Base-by-base conservation (phyloP, 2,797 vertebrate genomes). In the Pseudochirops corinnae region DNA sequence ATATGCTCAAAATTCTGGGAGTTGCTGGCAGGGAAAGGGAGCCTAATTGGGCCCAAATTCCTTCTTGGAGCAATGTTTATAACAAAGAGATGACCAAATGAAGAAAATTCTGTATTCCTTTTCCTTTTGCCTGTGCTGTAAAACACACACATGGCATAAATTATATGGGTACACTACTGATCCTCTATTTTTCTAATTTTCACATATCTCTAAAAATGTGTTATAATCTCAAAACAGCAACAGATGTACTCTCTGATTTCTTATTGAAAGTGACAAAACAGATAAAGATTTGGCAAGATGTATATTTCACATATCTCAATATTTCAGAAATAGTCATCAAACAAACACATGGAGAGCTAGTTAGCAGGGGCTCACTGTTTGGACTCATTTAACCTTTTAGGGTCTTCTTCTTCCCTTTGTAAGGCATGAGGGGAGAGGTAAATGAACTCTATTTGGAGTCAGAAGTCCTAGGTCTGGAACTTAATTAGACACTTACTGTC, bases 211-310 rank as follows among this genome's bases (percentile, higher is more conserved):
- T 93, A 94, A 95, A 94, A 94, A 91, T 55, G 53, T 93, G 90
- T 95, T 94, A 21, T 56, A 94, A 31, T 96, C 93, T 94, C 95
- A 97, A 97, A 97, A 97, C 62, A 96, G 94, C 97, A 97, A 96
- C 96, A 98, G 97, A 97, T 96, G 96, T 95, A 94, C 96, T n/a
- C 93, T 95, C 90, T 95, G 97, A 96, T 97, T 96, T 96, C 95
- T 96, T 95, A 97, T 93, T 96, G 95, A 56, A 96, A 97, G 93
- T 97, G 96, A 95, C 94, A 96, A 97, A 98, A 96, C 93, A 96
- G 92, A 58, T 90, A 94, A 97, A 95, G 90, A 97, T 94, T 97
- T 97, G 91, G 91, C 90, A 95, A 97, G 97, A 95, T 94, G 57
- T 10, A 12, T 90, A 96, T 93, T 91, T 97, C 91, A 95, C 93